Base-by-base conservation (phyloP, 2,113 vertebrate genomes). In the Muntiacus muntjak region DNA sequence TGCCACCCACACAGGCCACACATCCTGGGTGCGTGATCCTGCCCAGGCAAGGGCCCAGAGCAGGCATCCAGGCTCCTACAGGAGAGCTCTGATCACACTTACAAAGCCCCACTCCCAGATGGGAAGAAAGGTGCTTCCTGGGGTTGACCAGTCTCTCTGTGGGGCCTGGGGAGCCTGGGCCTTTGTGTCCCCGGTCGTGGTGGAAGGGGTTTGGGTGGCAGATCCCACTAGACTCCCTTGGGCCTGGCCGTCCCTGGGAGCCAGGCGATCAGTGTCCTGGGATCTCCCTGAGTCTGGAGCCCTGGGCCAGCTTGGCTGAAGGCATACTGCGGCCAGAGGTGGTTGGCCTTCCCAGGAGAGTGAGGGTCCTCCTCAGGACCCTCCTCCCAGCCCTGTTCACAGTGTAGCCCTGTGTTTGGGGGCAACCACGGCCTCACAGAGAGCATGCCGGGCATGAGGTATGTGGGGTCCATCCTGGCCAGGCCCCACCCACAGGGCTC, bases 31-130 rank as follows among this genome's bases (percentile, higher is more conserved):
- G 0, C 0, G 4, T 8, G 71, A 36, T 36, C 47, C 57, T 6
- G 30, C 17, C 47, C 25, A 4, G 25, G 17, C 21, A 2, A 26
- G 57, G 54, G 8, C 30, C 47, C 12, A n/a, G 86, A 21, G 45
- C 6, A 1, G 47, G 14, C 1, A 10, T 45, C 50, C 1, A 54
- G 57, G 33, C 67, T 60, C 16, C 4, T 28, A 8, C 2, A 19
- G 15, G 16, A 28, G 43, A 21, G 15, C 30, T 47, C 54, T 40
- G 43, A 19, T 16, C 5, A 7, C 6, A 10, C 15, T n/a, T 47
- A 23, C 1, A 3, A 25, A 45, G 55, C 19, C 13, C 23, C 6
- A 21, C 11, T 13, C 50, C 50, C 1, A 0, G 0, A 8, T 1
- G 12, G 81, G 52, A 14, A 17, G 43, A 3, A 23, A n/a, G 4